Conservation (phyloP, 2,113 vertebrate species). For the Hippocampus comes region DNA sequence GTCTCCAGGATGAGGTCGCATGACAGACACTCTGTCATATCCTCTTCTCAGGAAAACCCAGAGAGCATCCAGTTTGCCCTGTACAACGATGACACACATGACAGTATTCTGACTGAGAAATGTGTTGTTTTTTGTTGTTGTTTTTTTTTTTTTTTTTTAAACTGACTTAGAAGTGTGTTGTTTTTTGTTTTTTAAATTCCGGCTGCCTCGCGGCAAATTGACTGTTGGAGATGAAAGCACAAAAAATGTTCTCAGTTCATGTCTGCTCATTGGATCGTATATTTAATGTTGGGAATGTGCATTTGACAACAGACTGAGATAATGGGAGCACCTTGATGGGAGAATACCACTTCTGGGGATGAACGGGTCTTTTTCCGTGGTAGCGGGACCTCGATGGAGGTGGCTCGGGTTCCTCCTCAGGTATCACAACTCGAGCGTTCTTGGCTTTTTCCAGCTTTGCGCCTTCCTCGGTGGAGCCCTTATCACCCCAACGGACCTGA, state of each 20-base stretch:
- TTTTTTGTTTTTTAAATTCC: conserved; percentile 2
- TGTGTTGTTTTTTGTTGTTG: conserved; percentile 5
- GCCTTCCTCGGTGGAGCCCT: conserved; percentile 95
- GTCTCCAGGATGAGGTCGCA: conserved; percentile 95
- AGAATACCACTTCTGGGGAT: conserved; percentile 87
- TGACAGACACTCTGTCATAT: conserved; percentile 91
- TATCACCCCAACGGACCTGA: conserved; percentile 97
- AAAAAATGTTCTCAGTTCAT: conserved; percentile 44
- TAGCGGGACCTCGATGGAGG: conserved; percentile 75
- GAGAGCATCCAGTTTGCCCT: conserved; percentile 94
- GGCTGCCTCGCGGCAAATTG: conserved; percentile 14
- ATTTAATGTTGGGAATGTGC: background rate
- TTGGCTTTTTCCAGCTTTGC: conserved; percentile 96
- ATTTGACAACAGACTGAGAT: background rate
- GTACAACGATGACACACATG: conserved; percentile 19
- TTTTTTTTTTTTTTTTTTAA: conserved; percentile 1
- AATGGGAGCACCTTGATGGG: conserved; percentile 84
- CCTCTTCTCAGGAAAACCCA: conserved; percentile 88
- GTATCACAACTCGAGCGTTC: conserved; percentile 91
- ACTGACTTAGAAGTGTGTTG: background rate
- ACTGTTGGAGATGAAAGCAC: background rate
- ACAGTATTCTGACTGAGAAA: background rate
- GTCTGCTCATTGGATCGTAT: conserved; percentile 57
- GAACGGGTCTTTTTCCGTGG: conserved; percentile 69
- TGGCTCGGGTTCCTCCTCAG: conserved; percentile 78